Conservation (phyloP, 2,113 vertebrate species). For the Sebastes fasciatus region DNA sequence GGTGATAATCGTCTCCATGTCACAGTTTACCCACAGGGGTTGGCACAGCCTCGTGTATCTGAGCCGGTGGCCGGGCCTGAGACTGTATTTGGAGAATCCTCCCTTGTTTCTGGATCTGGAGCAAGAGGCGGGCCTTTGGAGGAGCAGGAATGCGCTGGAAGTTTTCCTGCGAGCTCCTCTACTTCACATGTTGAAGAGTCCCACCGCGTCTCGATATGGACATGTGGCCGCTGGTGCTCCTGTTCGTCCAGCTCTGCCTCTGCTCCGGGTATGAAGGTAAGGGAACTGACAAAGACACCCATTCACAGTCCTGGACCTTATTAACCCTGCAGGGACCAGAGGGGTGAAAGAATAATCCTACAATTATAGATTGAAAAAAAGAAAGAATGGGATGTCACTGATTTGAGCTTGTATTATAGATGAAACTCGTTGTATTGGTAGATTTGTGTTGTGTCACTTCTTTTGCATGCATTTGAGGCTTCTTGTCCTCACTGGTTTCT, state of each 20-base stretch:
- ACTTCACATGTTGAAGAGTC: constrained; percentile 64
- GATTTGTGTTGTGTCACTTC: not conserved
- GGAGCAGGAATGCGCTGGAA: constrained; percentile 80
- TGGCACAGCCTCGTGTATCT: constrained; percentile 17
- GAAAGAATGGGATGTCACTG: not conserved
- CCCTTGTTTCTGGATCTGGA: constrained; percentile 79
- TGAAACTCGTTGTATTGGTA: not conserved
- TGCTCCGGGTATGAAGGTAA: constrained; percentile 84
- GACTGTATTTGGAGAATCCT: constrained; percentile 68
- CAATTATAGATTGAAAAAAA: not conserved
- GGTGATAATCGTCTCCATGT: constrained; percentile 2
- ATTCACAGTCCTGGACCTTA: not conserved
- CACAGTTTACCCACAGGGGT: constrained; percentile 23
- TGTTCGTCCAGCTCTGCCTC: constrained; percentile 75
- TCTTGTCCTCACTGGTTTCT: not conserved
- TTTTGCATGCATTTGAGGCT: constrained; percentile 13
- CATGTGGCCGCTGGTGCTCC: constrained; percentile 78
- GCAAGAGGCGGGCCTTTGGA: constrained; percentile 80
- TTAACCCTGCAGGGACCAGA: not conserved
- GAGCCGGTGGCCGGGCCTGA: constrained; percentile 29
- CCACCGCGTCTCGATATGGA: constrained; percentile 74
- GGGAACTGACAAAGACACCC: constrained; percentile 15
- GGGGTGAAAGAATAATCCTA: not conserved
- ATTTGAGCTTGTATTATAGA: not conserved
- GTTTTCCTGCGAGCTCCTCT: constrained; percentile 68